A percentile compares a stretch with the other conserved stretches of the same genome.
phyloP scores from a whole-genome alignment of 2,113 vertebrate genomes.

The Calidris pugnax region DNA sequence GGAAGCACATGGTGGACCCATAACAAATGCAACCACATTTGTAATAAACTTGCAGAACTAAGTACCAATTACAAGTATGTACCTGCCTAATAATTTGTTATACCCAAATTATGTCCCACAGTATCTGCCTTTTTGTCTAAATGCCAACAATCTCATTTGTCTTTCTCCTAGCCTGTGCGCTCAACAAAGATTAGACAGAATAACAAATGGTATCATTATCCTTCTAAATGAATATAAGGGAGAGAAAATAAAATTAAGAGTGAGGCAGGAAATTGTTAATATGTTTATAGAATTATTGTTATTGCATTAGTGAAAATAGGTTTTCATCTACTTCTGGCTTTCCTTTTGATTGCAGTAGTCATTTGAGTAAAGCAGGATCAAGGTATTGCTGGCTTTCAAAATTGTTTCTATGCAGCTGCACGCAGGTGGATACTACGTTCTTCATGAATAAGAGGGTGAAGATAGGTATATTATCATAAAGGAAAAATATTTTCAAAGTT shows the following conservation, averaged over 20 bases:
- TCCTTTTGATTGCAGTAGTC: slow-evolving; percentile 12
- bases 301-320: slow-evolving; percentile 45
- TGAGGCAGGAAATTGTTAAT: slow-evolving; percentile 59
- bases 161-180: not conserved
- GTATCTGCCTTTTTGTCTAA: slow-evolving; percentile 41
- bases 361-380: not conserved
- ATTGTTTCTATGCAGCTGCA: not conserved
- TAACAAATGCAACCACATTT: not conserved
- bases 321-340: slow-evolving; percentile 32
- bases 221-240: slow-evolving; percentile 38
- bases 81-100: slow-evolving; percentile 44
- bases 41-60: not conserved
- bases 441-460: not conserved
- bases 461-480: not conserved
- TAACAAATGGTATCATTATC: slow-evolving; percentile 29
- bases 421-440: not conserved
- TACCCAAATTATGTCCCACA: slow-evolving; percentile 10
- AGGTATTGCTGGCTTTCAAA: not conserved
- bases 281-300: slow-evolving; percentile 49
- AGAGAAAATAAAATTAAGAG: slow-evolving; percentile 58
- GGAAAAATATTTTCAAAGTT: not conserved
- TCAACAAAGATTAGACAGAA: slow-evolving; percentile 5
- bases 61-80: not conserved
- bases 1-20: not conserved
- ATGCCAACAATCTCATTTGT: slow-evolving; percentile 19